Conservation (phyloP, 2,113 vertebrate genomes). For the Athene cunicularia region DNA sequence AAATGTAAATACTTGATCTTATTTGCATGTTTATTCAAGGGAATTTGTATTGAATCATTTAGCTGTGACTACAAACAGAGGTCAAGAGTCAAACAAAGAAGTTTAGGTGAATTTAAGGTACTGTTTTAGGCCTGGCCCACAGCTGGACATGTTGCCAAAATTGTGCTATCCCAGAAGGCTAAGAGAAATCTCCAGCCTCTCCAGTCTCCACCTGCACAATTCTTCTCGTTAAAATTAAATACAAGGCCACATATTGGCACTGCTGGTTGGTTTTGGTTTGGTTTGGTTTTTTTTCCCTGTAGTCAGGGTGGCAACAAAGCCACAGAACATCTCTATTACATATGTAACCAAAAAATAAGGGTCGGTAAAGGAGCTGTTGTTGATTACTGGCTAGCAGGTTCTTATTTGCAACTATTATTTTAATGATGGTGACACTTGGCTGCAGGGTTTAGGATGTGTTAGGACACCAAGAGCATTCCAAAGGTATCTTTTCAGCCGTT, state of each 20-base stretch:
- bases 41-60: not conserved
- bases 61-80: not conserved
- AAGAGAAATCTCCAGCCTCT: not conserved
- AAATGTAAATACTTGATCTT: conserved; percentile 28
- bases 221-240: not conserved
- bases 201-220: not conserved
- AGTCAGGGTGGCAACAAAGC: not conserved
- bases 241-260: not conserved
- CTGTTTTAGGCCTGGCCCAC: not conserved
- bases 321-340: not conserved
- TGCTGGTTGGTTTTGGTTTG: not conserved
- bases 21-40: conserved; percentile 2
- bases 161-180: not conserved
- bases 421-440: not conserved
- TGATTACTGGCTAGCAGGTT: not conserved
- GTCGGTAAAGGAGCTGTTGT: not conserved
- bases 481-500: not conserved
- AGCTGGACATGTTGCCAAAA: not conserved
- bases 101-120: not conserved
- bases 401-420: conserved; percentile 12
- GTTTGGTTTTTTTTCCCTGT: no score
- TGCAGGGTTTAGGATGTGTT: not conserved
- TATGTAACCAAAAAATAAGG: not conserved
- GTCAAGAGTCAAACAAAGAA: not conserved
- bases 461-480: not conserved